Evolutionary conservation across 2,888 invertebrate genomes (phyloP).

Genomic region (Limenitis camilla): DNA sequence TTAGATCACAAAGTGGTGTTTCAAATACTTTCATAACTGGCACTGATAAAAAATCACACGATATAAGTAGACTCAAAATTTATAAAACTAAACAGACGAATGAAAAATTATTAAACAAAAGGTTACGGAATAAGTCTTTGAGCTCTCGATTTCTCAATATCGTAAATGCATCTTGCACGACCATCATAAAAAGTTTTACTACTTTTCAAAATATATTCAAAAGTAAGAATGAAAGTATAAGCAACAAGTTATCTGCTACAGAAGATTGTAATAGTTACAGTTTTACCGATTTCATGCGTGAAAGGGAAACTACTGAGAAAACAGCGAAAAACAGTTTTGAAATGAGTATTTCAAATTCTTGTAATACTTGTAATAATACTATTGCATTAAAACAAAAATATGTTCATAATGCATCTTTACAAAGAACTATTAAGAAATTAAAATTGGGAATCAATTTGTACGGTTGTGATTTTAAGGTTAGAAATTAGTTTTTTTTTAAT

Average conservation of each 20-base stretch:
- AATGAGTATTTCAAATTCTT: slow-evolving; percentile 25
- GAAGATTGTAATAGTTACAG: slow-evolving; percentile 36
- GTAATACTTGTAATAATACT: slow-evolving; percentile 56
- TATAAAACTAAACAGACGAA: slow-evolving; percentile 10
- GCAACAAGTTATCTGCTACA: too few species aligned
- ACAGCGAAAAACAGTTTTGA: slow-evolving; percentile 8
- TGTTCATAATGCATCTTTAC: slow-evolving; percentile 39
- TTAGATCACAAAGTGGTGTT: not conserved
- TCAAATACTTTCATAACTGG: too few species aligned
- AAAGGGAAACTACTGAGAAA: slow-evolving; percentile 37
- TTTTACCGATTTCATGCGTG: slow-evolving; percentile 54
- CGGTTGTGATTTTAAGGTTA: slow-evolving; percentile 66
- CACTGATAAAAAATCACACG: not conserved
- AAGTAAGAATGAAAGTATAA: slow-evolving; percentile 24
- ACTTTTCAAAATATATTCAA: slow-evolving; percentile 47
- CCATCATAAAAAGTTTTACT: slow-evolving; percentile 42
- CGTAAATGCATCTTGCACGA: slow-evolving; percentile 55
- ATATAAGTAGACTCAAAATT: slow-evolving; percentile 1
- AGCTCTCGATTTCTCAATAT: slow-evolving; percentile 45
- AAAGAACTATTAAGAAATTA: slow-evolving; percentile 50
- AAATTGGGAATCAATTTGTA: slow-evolving; percentile 63
- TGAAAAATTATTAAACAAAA: slow-evolving; percentile 1
- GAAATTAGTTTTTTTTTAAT: not conserved
- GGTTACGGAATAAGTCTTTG: slow-evolving; percentile 27
- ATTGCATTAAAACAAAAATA: slow-evolving; percentile 43